Evolutionary conservation across 2,113 vertebrate genomes (phyloP), one percentile per base, ranked within the genome.

Genomic region (Chloropsis hardwickii): DNA sequence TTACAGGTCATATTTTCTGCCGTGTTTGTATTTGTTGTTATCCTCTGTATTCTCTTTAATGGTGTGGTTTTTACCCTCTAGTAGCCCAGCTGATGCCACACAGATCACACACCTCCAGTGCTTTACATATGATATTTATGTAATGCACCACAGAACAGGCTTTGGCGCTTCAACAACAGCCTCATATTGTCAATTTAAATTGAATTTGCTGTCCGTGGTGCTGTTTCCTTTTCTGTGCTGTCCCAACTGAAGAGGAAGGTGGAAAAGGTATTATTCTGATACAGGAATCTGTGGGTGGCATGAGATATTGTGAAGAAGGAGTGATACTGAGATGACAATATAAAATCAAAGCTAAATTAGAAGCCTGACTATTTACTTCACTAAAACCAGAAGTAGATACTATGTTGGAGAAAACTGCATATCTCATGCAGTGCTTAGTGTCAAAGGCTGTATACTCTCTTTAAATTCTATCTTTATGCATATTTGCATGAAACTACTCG

Each of bases 321-420:
- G 14, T 58, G 72, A 85, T 56, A 73, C 7, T 13, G 67, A 88
- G 37, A 79, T 54, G 60, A 65, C 64, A 91, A 85, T 65, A 96
- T 37, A 66, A 88, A 95, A 82, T 58, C 37, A 89, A 95, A 95
- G n/a, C 51, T 88, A 93, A 93, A 87, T 54, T 73, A 70, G 57
- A 92, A 92, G 45, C 51, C 65, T 82, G 44, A 74, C 40, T 86
- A 69, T 74, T 81, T 80, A 83, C 50, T 91, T 81, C n/a, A 60
- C 25, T 22, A 19, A 79, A 94, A 91, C 47, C 21, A 72, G 48
- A 92, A 87, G 65, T 3, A 40, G 37, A 35, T 85, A 69, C 31
- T 72, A 69, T 23, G 14, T 40, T 90, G 62, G 47, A 91, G 33
- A 66, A 91, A 86, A 86, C 1, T 58, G 81, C 27, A 0, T 53